Evolutionary conservation across 2,888 invertebrate species (phyloP).

Genomic region (Chrysotoxum bicinctum): DNA sequence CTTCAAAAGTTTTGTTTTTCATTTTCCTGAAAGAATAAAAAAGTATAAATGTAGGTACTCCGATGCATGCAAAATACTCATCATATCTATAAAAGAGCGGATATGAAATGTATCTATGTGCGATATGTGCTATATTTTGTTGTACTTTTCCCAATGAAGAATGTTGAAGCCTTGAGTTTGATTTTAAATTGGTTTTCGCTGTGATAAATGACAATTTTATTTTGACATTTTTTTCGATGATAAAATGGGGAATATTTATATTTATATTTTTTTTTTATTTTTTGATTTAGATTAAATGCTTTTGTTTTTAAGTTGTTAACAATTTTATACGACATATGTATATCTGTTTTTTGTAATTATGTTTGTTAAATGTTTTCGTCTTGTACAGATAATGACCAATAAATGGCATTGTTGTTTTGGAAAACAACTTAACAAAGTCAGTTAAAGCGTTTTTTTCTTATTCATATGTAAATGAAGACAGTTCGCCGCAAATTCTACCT

Average conservation of each 20-base stretch:
- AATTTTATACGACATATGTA: neutral
- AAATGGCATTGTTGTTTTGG: neutral
- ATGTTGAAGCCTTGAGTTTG: constrained; percentile 61
- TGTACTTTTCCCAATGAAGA: constrained; percentile 29
- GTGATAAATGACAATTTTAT: constrained; percentile 69
- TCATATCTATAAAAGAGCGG: neutral
- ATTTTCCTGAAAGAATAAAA: constrained; percentile 7
- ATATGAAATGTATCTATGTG: neutral
- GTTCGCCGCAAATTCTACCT: no score
- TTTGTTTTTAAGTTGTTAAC: constrained; percentile 40
- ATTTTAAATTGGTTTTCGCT: constrained; percentile 63
- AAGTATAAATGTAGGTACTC: neutral
- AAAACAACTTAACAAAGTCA: neutral
- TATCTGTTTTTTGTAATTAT: neutral
- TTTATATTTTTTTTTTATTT: neutral
- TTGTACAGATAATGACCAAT: neutral
- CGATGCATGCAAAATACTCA: neutral
- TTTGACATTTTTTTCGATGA: constrained; percentile 60
- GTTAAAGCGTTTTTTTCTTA: no score
- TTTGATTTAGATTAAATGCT: constrained; percentile 17
- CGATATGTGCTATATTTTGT: neutral
- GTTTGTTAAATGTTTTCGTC: neutral
- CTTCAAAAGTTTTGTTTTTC: constrained; percentile 43
- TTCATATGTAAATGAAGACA: no score
- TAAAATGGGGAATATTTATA: constrained; percentile 32